These are phyloP conservation scores for Diadegma fenestrale DNA, from an alignment of 2,888 invertebrate genomes.

Conservation along the genomic window DNA sequence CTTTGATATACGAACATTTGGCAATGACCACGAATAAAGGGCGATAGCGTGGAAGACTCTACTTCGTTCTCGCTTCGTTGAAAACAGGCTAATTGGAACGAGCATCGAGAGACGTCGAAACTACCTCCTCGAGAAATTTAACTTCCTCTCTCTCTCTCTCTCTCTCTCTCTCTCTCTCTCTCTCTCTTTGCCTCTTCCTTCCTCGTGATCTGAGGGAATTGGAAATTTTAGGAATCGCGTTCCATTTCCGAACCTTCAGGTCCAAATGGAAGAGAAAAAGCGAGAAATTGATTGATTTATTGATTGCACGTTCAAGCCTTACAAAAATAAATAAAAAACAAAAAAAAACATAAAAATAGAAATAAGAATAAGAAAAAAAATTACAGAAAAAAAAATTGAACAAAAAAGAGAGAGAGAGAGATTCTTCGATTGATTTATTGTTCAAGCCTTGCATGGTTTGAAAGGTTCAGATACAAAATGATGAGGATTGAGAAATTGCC, in stretches of 20 bases:
- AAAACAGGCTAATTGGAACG: constrained; percentile 61
- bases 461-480: too few species aligned
- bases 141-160: background rate
- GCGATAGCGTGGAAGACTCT: constrained; percentile 2
- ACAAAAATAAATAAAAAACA: too few species aligned
- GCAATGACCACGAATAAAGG: constrained; percentile 58
- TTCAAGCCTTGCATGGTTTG: too few species aligned
- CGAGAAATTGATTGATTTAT: too few species aligned
- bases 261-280: constrained; percentile 2
- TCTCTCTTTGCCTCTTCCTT: background rate
- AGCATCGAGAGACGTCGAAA: constrained; percentile 40
- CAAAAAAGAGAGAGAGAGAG: too few species aligned
- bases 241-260: background rate
- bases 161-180: constrained; percentile 4
- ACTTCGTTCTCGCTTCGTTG: constrained; percentile 48
- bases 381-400: too few species aligned
- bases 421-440: too few species aligned
- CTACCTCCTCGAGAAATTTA: constrained; percentile 51
- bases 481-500: too few species aligned
- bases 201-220: constrained; percentile 35
- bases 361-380: too few species aligned
- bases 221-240: constrained; percentile 48
- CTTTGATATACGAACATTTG: constrained; percentile 37
- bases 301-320: too few species aligned
- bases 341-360: too few species aligned